Evolutionary conservation across 2,888 invertebrate species (phyloP).

Genomic region (Acleris sparsana): DNA sequence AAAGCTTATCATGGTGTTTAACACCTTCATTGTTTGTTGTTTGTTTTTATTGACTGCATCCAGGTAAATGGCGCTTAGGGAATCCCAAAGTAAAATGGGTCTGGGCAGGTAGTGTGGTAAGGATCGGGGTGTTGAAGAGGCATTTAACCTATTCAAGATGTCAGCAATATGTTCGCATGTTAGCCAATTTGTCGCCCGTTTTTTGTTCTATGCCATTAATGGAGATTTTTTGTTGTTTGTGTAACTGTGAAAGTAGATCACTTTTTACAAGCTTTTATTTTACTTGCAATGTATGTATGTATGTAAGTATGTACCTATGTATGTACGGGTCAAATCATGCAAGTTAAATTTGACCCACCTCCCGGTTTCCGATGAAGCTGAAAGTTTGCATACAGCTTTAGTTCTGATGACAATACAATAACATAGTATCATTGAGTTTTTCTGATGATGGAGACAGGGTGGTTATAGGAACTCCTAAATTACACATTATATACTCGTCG

Average conservation of each 20-base stretch:
- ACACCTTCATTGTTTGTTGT: slow-evolving; percentile 15
- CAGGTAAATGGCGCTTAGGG: slow-evolving; percentile 28
- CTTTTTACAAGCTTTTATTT: too few species aligned
- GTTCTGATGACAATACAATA: too few species aligned
- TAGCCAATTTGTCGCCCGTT: slow-evolving; percentile 11
- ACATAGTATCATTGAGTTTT: too few species aligned
- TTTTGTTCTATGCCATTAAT: slow-evolving; percentile 5
- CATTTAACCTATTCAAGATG: slow-evolving; percentile 11
- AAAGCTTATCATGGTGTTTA: slow-evolving; percentile 15
- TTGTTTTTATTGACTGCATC: slow-evolving; percentile 3
- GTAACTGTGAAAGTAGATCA: not conserved
- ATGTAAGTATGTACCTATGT: too few species aligned
- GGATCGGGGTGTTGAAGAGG: slow-evolving; percentile 3
- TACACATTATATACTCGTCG: too few species aligned
- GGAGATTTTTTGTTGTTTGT: not conserved
- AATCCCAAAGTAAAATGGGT: slow-evolving; percentile 22
- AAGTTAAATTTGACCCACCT: too few species aligned
- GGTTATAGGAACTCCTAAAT: too few species aligned
- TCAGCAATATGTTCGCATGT: slow-evolving; percentile 1
- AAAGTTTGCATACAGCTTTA: too few species aligned
- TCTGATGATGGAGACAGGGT: too few species aligned
- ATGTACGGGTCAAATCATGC: too few species aligned
- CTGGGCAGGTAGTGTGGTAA: slow-evolving; percentile 14
- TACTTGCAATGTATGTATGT: too few species aligned
- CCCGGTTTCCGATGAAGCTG: too few species aligned